Conservation (phyloP, 2,888 invertebrate genomes). For the Sminthurinus aureus region DNA sequence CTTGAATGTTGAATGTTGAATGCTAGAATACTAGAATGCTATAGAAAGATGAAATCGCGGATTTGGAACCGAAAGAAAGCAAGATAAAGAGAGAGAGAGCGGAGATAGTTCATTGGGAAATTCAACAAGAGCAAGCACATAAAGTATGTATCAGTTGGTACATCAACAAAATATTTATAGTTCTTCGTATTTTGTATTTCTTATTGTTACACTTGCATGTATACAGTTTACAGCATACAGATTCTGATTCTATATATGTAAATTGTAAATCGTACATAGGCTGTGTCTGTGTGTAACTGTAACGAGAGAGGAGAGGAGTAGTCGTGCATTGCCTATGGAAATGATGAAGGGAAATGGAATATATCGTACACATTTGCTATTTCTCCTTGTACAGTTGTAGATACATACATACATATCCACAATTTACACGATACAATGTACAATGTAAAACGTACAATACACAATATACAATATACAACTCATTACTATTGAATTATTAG, state of each 20-base stretch:
- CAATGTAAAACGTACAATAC: not conserved
- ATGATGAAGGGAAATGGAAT: not conserved
- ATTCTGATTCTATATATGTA: too few species aligned
- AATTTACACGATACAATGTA: too few species aligned
- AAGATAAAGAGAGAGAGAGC: not conserved
- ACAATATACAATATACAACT: not conserved
- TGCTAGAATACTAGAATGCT: too few species aligned
- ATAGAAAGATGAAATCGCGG: not conserved
- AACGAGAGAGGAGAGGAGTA: not conserved
- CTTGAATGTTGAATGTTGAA: not conserved
- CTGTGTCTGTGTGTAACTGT: too few species aligned
- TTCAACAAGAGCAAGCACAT: not conserved
- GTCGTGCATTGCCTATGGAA: conserved; percentile 5
- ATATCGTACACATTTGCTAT: too few species aligned
- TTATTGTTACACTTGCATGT: too few species aligned
- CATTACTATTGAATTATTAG: conserved; percentile 4
- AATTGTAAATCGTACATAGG: too few species aligned
- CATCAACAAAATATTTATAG: not conserved
- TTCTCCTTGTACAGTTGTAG: not conserved
- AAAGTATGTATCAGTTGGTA: too few species aligned
- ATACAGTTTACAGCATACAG: too few species aligned
- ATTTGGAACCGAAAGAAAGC: not conserved
- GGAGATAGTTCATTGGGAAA: not conserved
- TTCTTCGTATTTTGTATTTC: too few species aligned
- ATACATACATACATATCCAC: not conserved